Conservation (phyloP, 2,888 invertebrate species). For the Drosophila nigricruria region DNA sequence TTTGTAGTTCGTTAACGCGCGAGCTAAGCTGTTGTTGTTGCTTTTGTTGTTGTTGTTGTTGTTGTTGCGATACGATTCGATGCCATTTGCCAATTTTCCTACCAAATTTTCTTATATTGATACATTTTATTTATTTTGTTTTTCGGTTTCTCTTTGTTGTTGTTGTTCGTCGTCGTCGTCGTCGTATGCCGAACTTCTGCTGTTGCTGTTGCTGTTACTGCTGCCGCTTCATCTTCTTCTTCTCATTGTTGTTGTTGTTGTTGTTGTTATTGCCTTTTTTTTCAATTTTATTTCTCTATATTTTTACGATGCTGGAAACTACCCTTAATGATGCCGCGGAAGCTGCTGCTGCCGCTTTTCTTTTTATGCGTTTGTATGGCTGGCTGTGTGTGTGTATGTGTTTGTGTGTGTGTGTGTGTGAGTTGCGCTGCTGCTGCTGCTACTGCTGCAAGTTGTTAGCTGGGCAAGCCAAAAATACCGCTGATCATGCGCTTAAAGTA, state of each 20-base stretch:
- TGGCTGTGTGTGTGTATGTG: conserved; percentile 17
- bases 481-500: conserved; percentile 70
- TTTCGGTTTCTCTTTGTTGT: conserved; percentile 50
- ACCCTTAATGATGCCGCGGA: conserved; percentile 82
- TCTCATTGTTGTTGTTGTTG: conserved; percentile 14
- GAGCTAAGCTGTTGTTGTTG: conserved; percentile 20
- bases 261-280: conserved; percentile 59
- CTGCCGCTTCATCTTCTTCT: conserved; percentile 14
- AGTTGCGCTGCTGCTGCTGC: conserved; percentile 6
- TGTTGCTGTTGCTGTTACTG: conserved; percentile 60
- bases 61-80: conserved; percentile 7
- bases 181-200: conserved; percentile 56
- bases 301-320: conserved; percentile 82
- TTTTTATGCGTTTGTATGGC: conserved; percentile 12
- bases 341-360: conserved; percentile 53
- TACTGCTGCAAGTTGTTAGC: conserved; percentile 45
- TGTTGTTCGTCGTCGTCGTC: conserved; percentile 15
- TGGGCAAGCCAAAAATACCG: conserved; percentile 60
- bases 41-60: background rate
- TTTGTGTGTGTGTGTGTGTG: conserved; percentile 7
- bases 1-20: conserved; percentile 61
- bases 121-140: conserved; percentile 72
- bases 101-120: conserved; percentile 67
- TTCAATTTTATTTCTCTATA: conserved; percentile 83
- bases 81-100: conserved; percentile 50